Base-by-base conservation (phyloP, 2,888 invertebrate species). In the Onthophagus sagittarius region DNA sequence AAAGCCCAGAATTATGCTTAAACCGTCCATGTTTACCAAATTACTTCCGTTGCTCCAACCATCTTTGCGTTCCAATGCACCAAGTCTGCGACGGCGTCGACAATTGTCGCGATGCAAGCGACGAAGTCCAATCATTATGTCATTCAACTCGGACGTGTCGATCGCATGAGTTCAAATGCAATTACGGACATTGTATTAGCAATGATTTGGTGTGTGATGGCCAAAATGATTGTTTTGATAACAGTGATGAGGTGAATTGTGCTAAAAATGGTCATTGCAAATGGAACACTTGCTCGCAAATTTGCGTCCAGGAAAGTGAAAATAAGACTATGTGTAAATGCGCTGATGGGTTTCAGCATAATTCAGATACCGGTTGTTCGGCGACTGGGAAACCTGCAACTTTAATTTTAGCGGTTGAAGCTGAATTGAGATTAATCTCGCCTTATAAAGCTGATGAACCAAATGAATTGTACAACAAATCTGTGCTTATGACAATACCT, bases 281-380 rank as follows among this genome's bases (percentile, higher is more conserved):
- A 72, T 94, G 93, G 88, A 90, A 91, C 69, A 87, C 90, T 2
- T 96, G 96, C 82, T 91, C 95, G 15, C 95, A 96, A 84, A 86
- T 91, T 72, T 95, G 94, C 81, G 88, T 91, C 15, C 88, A 88
- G 74, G 89, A 89, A 77, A 23, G 14, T 74, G 78, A 71, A 71
- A 73, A 72, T 13, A 69, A 14, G 65, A 84, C 84, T 73, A 84
- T 84, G 73, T 90, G 89, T 83, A 91, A 92, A 80, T 94, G 94
- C 82, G 89, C 88, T 1, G 81, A 88, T 2, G 93, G 93, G 2
- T 93, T 89, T 84, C 87, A 88, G 65, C 85, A 85, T 9, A 79
- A 84, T 0, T 84, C 85, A 74, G 86, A 86, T 75, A 87, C 86
- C 71, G 85, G 86, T 0, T 92, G 92, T 79, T 86, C 89, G 80